Conservation (phyloP, 35 echinoderm and acorn worm species). For the Lytechinus pictus region DNA sequence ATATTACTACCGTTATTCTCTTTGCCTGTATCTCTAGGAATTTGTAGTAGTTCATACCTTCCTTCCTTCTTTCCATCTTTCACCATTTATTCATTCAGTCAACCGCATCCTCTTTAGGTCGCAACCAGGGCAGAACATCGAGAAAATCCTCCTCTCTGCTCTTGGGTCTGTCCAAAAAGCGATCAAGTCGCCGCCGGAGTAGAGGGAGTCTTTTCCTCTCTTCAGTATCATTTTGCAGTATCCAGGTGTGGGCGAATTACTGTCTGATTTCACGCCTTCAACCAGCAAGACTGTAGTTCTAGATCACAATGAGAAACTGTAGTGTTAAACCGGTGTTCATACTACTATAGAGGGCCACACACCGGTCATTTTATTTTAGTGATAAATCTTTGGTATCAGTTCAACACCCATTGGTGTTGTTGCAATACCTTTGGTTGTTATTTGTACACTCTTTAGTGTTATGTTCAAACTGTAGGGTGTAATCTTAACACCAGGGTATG, state of each 20-base stretch:
- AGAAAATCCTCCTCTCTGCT: slow-evolving; percentile 1
- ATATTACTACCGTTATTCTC: background rate
- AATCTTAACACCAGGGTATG: no score
- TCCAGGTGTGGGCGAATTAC: background rate
- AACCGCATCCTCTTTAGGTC: background rate
- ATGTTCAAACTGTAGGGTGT: no score
- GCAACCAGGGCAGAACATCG: background rate
- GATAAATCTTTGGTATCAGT: no score
- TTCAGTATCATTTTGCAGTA: background rate
- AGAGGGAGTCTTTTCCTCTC: background rate
- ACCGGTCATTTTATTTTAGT: no score
- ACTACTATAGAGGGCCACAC: no score
- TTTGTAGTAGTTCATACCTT: background rate
- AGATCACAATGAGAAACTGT: no score
- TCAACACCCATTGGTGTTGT: no score
- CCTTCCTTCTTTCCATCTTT: background rate
- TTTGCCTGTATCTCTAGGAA: background rate
- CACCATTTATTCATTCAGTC: background rate
- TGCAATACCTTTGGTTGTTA: no score
- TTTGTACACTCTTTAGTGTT: no score
- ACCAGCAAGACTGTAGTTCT: background rate
- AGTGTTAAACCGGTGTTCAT: no score
- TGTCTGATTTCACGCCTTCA: background rate
- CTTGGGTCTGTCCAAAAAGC: slow-evolving; percentile 26
- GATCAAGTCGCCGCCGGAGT: background rate